Evolutionary conservation across 2,888 invertebrate species (phyloP), one percentile per base, ranked within the genome.

Genomic region (Coenonympha arcania): DNA sequence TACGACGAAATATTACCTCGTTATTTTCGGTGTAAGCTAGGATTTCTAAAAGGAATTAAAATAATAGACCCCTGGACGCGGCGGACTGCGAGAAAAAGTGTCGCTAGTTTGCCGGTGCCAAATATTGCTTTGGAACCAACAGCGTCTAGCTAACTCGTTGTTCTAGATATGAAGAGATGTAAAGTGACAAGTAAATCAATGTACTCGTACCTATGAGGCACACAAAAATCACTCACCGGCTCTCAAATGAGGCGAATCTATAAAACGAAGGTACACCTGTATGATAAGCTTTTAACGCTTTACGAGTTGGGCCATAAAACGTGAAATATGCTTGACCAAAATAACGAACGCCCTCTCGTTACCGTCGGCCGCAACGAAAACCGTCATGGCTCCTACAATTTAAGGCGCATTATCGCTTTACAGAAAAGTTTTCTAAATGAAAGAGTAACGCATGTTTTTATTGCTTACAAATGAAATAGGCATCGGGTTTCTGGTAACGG

Each of bases 401-500:
- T 54, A 53, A 51, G 54, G 54, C 54, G 30, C 45, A 56, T 51
- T 52, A 34, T 56, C 47, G 47, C 19, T 43, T 24, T 13, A 31
- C 18, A 30, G 33, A 33, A 20, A 47, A 28, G 6, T 43, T 48
- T 56, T 36, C 50, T 34, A 49, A 52, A 53, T 42, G 46, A 55
- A 56, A 52, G 37, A 42, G 48, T 48, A 55, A 56, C 19, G 48
- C 26, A 30, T 15, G 41, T 24, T 56, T 62, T 58, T 61, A 61
- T 61, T 54, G 54, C 56, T 57, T 55, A 55, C 57, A 55, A 59
- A 60, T 53, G 61, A 64, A 65, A 64, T 62, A 62, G 61, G 65
- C 64, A 63, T 63, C 62, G 66, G 69, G 64, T 69, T 71, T 71
- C 70, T 74, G 68, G 68, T 68, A 69, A 62, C 68, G 65, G 65